Evolutionary conservation across 2,113 vertebrate species (phyloP).

Genomic region (Romanogobio albipinnatus): DNA sequence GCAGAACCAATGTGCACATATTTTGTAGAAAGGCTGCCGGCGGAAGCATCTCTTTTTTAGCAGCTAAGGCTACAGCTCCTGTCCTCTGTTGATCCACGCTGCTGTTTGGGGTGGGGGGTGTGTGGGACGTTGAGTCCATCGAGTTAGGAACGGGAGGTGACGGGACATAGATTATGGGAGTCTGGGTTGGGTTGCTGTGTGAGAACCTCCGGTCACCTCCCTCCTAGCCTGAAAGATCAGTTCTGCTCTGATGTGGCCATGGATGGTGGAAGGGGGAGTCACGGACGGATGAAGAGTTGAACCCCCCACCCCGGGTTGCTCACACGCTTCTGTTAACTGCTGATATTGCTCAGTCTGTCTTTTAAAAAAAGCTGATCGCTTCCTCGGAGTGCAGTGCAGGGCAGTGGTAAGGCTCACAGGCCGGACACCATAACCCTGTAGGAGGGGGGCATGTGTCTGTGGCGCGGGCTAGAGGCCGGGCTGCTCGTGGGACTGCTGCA

Average conservation of each 20-base stretch:
- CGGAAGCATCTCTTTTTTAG: constrained; percentile 65
- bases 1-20: constrained; percentile 31
- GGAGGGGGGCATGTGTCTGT: constrained; percentile 97
- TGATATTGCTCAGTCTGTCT: constrained; percentile 75
- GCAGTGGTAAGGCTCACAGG: constrained; percentile 81
- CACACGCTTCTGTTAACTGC: constrained; percentile 53
- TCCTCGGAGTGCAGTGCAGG: constrained; percentile 59
- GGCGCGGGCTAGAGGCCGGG: constrained; percentile 93
- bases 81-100: constrained; percentile 68
- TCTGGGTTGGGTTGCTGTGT: constrained; percentile 46
- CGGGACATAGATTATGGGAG: constrained; percentile 48
- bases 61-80: constrained; percentile 89
- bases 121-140: not conserved
- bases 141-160: constrained; percentile 58
- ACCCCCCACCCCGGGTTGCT: constrained; percentile 53
- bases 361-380: constrained; percentile 52
- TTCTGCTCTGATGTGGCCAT: constrained; percentile 64
- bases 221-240: constrained; percentile 50
- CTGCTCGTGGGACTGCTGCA: constrained; percentile 94
- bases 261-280: constrained; percentile 47
- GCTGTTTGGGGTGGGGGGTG: constrained; percentile 48
- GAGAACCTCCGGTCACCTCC: constrained; percentile 38
- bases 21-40: constrained; percentile 69
- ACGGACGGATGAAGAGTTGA: constrained; percentile 46
- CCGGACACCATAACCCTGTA: constrained; percentile 99